Evolutionary conservation across 2,113 vertebrate species (phyloP), one percentile per base, ranked within the genome.

Genomic region (Calyptomena viridis): DNA sequence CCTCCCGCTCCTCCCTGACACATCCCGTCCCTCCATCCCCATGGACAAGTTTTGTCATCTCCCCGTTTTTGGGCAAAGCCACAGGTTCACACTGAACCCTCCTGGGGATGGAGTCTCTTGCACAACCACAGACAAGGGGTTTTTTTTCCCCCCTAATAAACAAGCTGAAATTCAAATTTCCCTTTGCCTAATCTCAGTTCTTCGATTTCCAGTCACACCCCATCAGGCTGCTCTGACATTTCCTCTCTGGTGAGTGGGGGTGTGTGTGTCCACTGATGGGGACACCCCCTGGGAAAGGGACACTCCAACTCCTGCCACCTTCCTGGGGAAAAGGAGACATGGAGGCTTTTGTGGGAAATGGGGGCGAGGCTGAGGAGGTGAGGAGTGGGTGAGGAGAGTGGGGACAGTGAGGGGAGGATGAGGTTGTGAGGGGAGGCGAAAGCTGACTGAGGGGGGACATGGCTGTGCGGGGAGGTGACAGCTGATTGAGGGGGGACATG

Each of bases 381-480:
- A 53, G 30, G 33, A 28, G 16, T 3, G 19, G 23, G 11, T 28
- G 74, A 67, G 9, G 28, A 31, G 24, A 35, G 14, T 0, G 11
- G 25, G 49, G 67, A 5, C 14, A 25, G 35, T 0, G 8, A 12
- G 44, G 33, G 18, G n/a, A 28, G 14, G 21, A 50, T 0, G 4
- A 12, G 42, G 63, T 15, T 8, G 6, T 28, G 33, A 68, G 33
- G 24, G 33, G 16, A 31, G 24, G 66, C 8, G 8, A 66, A 31
- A 33, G 12, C 23, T 56, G 52, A 56, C 17, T 23, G 40, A 39
- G 30, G 46, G 5, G 22, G 31, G 7, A 62, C 24, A 40, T 40
- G 40, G 40, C 40, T 40, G 40, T 40, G 40, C 9, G 40, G 40
- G 40, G 40, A 40, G 40, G 40, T 40, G 40, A 40, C 40, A 40